Evolutionary conservation across 2,797 vertebrate genomes (phyloP), one percentile per base, ranked within the genome.

Genomic region (Pristis pectinata): DNA sequence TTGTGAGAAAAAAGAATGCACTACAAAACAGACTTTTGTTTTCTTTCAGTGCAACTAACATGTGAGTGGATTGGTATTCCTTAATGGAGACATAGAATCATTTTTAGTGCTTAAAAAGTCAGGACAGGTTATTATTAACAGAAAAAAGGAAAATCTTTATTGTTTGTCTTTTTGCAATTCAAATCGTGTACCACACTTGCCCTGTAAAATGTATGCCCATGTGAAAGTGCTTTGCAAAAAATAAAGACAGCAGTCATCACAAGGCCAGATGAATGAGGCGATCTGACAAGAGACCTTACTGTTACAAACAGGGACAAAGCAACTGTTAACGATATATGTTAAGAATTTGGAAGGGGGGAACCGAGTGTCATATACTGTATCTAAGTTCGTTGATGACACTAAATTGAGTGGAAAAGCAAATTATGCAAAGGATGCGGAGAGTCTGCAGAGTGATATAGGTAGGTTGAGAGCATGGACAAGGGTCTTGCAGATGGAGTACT

Each of bases 191-290:
- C 95, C 72, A 70, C 96, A 94, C 95, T 96, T 96, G 96, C 76
- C 95, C 95, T 67, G 94, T 41, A 95, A 95, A 95, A 96, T 96
- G 96, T 96, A 95, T 92, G 7, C 95, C 95, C 96, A 96, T 87
- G 59, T 96, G 96, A 96, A 96, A 96, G 96, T 96, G 96, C 96
- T 96, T 95, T 96, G 96, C 96, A 96, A 96, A 96, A 95, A 96
- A 96, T 96, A 96, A 96, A 96, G 96, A 96, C 95, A 95, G 96
- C 96, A 95, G 95, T 96, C 95, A 96, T 95, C 95, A 95, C 96
- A 96, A 96, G 96, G 95, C 95, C 94, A 59, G 95, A 95, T 96
- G 95, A 96, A 96, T 96, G 95, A 96, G 95, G 96, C 96, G 96
- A 96, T 96, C 96, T 96, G 96, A 96, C 95, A 49, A 77, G 95